Conservation (phyloP, 2,797 vertebrate species). For the Sebastes miniatus region DNA sequence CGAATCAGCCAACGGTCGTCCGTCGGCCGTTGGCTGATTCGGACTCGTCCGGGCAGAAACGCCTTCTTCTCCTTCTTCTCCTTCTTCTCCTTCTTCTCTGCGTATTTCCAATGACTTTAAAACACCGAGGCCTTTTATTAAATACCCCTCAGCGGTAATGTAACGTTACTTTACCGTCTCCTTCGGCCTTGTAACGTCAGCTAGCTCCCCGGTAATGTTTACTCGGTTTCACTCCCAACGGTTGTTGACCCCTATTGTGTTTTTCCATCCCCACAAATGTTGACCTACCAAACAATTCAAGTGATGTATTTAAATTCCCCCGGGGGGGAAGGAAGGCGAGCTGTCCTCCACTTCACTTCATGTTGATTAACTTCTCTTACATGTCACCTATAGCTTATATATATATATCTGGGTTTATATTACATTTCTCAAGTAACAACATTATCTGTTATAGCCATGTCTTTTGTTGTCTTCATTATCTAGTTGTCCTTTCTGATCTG, state of each 20-base stretch:
- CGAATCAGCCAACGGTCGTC: conserved; percentile 5
- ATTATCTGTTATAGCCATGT: background rate
- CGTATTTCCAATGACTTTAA: conserved; percentile 53
- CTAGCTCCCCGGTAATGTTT: conserved; percentile 52
- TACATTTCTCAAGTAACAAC: background rate
- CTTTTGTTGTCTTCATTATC: background rate
- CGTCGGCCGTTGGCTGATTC: background rate
- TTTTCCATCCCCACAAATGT: conserved; percentile 8
- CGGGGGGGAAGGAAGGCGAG: conserved; percentile 21
- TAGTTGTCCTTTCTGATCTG: conserved; percentile 2
- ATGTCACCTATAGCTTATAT: background rate
- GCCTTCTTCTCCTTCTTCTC: conserved; percentile 23
- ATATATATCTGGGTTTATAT: background rate
- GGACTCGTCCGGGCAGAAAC: conserved; percentile 48
- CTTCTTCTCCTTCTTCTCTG: conserved; percentile 44
- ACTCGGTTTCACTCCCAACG: conserved; percentile 19
- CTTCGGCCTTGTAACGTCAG: conserved; percentile 45
- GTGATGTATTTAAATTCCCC: background rate
- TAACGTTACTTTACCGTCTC: background rate
- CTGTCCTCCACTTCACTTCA: conserved; percentile 7
- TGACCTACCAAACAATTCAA: conserved; percentile 5
- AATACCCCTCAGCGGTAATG: conserved; percentile 27
- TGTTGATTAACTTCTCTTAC: conserved; percentile 18
- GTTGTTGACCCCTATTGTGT: conserved; percentile 55
- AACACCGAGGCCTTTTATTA: conserved; percentile 60